Evolutionary conservation across 2,113 vertebrate genomes (phyloP).

Genomic region (Danionella cerebrum): DNA sequence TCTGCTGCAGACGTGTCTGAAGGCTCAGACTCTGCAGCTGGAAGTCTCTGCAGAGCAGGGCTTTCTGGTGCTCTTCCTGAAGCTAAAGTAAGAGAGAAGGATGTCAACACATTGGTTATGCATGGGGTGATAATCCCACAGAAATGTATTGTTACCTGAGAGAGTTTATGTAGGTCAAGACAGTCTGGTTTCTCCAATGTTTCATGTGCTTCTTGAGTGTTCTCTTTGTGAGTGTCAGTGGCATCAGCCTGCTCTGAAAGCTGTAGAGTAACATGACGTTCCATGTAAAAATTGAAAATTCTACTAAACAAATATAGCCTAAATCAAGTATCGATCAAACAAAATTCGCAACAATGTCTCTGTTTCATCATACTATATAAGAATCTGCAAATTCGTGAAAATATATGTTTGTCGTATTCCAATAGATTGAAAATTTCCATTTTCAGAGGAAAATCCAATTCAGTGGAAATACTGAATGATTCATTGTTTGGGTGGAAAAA

Average conservation of each 20-base stretch:
- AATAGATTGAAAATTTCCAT: too few relatives aligned
- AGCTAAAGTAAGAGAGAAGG: constrained; percentile 58
- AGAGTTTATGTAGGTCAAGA: constrained; percentile 73
- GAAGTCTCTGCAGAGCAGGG: constrained; percentile 82
- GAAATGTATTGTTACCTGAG: constrained; percentile 65
- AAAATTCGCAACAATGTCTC: too few relatives aligned
- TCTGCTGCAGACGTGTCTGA: constrained; percentile 88
- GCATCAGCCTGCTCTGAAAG: constrained; percentile 65
- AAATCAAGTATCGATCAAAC: too few relatives aligned
- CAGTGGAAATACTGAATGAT: background rate
- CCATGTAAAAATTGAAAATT: background rate
- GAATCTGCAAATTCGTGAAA: background rate
- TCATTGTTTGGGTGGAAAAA: constrained; percentile 1
- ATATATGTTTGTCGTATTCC: background rate
- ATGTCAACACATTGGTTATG: too few relatives aligned
- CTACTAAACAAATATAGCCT: too few relatives aligned
- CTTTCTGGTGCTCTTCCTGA: constrained; percentile 92
- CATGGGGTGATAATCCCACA: too few relatives aligned
- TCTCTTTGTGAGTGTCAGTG: constrained; percentile 71
- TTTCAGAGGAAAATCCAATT: background rate
- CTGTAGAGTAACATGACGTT: constrained; percentile 6
- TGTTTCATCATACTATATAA: background rate
- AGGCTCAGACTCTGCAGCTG: constrained; percentile 92
- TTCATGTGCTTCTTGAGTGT: constrained; percentile 66
- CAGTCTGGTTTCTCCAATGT: constrained; percentile 75